phyloP scores from a whole-genome alignment of 1,140 invertebrate species.

The Drosophila funebris region DNA sequence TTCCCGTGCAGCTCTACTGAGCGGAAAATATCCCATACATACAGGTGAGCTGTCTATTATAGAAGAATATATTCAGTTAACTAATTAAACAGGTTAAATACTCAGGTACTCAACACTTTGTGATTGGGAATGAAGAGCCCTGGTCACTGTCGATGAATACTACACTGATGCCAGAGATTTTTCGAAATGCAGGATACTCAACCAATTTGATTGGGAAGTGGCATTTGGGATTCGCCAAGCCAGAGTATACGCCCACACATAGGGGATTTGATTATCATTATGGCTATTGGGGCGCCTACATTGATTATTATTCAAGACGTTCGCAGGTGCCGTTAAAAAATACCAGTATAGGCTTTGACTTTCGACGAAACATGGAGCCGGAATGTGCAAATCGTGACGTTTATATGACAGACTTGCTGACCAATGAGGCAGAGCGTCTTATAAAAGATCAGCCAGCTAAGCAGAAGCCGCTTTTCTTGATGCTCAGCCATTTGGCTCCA shows the following conservation, averaged over 20 bases:
- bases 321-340: slow-evolving; percentile 85
- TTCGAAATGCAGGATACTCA: slow-evolving; percentile 90
- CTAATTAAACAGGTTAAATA: no score
- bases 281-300: slow-evolving; percentile 92
- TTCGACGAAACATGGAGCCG: slow-evolving; percentile 87
- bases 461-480: slow-evolving; percentile 90
- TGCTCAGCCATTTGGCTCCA: slow-evolving; percentile 91
- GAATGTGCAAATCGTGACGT: slow-evolving; percentile 86
- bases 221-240: slow-evolving; percentile 91
- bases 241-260: slow-evolving; percentile 90
- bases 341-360: slow-evolving; percentile 87
- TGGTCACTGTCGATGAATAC: slow-evolving; percentile 89
- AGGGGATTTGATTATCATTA: slow-evolving; percentile 94
- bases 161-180: slow-evolving; percentile 90
- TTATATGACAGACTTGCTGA: slow-evolving; percentile 92
- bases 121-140: slow-evolving; percentile 89
- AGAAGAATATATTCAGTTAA: neutral
- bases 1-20: slow-evolving; percentile 90
- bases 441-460: slow-evolving; percentile 87
- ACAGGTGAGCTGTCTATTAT: slow-evolving; percentile 85
- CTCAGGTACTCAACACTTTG: slow-evolving; percentile 91
- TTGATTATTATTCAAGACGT: slow-evolving; percentile 92
- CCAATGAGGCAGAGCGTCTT: slow-evolving; percentile 88
- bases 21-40: slow-evolving; percentile 93
- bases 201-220: slow-evolving; percentile 96